Base-by-base conservation (phyloP, 2,888 invertebrate genomes). In the Aphidius colemani region DNA sequence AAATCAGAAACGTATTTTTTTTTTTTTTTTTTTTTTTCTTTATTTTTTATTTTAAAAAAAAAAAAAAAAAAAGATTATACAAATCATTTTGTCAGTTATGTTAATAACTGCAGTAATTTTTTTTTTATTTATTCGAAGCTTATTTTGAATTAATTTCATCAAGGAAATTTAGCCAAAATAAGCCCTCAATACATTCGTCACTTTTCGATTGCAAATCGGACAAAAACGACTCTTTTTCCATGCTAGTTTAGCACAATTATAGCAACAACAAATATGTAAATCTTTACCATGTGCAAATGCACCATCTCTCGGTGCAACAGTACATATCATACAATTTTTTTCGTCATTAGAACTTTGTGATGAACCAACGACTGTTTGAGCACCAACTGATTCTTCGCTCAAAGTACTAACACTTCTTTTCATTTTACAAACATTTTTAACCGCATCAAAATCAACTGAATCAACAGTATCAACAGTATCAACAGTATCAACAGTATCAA, bases 241-340 rank as follows among this genome's bases (percentile, higher is more conserved):
- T 1, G 88, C 88, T 72, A 86, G 87, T 50, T 88, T 84, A 0
- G 90, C 89, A 77, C 91, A 91, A 61, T 85, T 86, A 71, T 90
- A 91, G 73, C 91, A 91, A 69, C 90, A 90, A 74, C 89, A 90
- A 68, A 88, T 87, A 66, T 90, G 90, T 0, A 87, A 87, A 62
- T 87, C 86, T 53, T 85, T 83, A 0, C 88, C 88, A 74, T 91
- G 90, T 0, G 90, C 86, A 73, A 90, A 90, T 46, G 88, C 87
- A 1, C 89, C 88, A 61, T 90, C 86, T 75, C 89, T 90, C 0
- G 89, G 89, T 57, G 85, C 85, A 1, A 82, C 78, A 40, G 85
- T 84, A 73, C 90, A 91, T 13, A 88, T 84, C 40, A 89, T 86
- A 74, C 91, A 91, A 74, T 85, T 75, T 66, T 82, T 76, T 3